Evolutionary conservation across 2,888 invertebrate genomes (phyloP).

Genomic region (Notodonta dromedarius): DNA sequence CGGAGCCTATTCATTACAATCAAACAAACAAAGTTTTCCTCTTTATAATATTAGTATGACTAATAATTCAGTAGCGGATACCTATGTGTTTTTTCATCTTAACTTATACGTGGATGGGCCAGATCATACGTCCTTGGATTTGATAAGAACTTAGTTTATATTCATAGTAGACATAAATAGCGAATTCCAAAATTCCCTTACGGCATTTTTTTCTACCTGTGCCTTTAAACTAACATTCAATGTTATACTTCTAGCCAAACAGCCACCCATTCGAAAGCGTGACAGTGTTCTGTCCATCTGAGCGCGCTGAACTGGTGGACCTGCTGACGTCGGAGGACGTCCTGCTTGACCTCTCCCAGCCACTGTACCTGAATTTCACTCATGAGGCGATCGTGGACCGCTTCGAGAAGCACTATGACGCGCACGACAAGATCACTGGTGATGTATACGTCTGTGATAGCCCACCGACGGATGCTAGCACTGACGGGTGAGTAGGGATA

Average conservation of each 20-base stretch:
- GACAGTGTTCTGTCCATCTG: conserved; percentile 93
- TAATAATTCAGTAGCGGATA: no score
- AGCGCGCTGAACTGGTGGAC: conserved; percentile 88
- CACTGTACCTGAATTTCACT: conserved; percentile 94
- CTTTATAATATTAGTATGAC: no score
- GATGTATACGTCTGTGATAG: conserved; percentile 91
- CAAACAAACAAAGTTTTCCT: no score
- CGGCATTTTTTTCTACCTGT: no score
- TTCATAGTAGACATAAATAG: no score
- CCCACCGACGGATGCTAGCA: conserved; percentile 83
- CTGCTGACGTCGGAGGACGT: conserved; percentile 90
- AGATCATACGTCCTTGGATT: no score
- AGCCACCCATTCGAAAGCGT: conserved; percentile 92
- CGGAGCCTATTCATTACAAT: no score
- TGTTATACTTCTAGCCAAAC: conserved; percentile 87
- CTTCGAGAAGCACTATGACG: conserved; percentile 86
- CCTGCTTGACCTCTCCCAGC: conserved; percentile 91
- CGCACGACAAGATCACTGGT: conserved; percentile 91
- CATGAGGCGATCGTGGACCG: conserved; percentile 92
- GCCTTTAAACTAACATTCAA: background rate
- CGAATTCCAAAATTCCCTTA: no score
- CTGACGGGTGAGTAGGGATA: conserved; percentile 81
- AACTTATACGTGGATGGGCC: no score
- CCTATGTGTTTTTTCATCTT: no score
- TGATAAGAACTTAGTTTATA: no score